phyloP scores from a whole-genome alignment of 23 tunicate genomes.

The Ascidia mentula region DNA sequence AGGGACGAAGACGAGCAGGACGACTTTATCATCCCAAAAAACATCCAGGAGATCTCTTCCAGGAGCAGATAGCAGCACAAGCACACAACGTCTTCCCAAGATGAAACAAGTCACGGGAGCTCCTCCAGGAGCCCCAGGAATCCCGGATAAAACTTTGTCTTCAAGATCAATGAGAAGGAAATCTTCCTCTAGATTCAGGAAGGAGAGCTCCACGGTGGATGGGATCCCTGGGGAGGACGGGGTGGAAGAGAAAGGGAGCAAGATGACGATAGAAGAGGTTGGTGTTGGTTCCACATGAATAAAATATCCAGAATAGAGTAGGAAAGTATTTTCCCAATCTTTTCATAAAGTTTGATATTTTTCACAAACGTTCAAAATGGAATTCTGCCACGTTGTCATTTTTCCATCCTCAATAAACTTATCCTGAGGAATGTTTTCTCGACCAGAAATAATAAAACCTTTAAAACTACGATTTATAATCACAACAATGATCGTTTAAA shows the following conservation, averaged over 20 bases:
- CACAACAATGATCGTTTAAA: neutral
- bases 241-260: neutral
- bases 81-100: conserved; percentile 4
- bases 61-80: conserved; percentile 7
- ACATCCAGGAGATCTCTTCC: conserved; percentile 15
- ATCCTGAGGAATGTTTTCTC: too few species aligned
- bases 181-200: conserved; percentile 4
- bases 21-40: conserved; percentile 11
- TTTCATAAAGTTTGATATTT: too few species aligned
- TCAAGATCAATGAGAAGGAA: conserved; percentile 2
- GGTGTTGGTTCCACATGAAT: neutral
- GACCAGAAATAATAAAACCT: neutral
- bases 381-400: too few species aligned
- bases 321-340: too few species aligned
- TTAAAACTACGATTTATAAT: neutral
- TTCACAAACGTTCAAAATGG: too few species aligned
- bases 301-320: neutral
- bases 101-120: conserved; percentile 13
- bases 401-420: too few species aligned
- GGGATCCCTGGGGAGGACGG: neutral
- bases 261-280: neutral
- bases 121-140: neutral
- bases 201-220: neutral
- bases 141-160: neutral
- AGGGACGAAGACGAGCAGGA: conserved; percentile 35